Evolutionary conservation across 2,888 invertebrate genomes (phyloP).

Genomic region (Nineta flava): DNA sequence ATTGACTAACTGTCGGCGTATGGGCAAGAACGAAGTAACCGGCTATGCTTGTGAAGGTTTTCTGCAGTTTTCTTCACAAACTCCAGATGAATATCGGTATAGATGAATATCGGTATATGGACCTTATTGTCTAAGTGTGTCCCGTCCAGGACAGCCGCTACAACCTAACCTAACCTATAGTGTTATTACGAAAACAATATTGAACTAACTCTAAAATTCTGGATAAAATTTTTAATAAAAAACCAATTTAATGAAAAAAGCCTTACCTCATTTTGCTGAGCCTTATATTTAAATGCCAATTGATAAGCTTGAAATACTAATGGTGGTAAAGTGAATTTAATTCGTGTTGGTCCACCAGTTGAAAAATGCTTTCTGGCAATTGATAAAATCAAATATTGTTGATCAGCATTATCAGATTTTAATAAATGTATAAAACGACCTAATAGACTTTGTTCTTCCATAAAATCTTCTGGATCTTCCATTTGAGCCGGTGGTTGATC

Average conservation of each 20-base stretch:
- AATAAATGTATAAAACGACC: constrained; percentile 68
- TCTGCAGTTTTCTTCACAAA: no score
- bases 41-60: no score
- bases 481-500: constrained; percentile 49
- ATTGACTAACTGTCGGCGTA: no score
- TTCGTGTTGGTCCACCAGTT: constrained; percentile 74
- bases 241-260: neutral
- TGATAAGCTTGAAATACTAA: constrained; percentile 87
- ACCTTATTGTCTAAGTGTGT: no score
- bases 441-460: constrained; percentile 87
- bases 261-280: constrained; percentile 50
- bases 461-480: constrained; percentile 82
- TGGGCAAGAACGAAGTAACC: no score
- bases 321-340: constrained; percentile 85
- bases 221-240: neutral
- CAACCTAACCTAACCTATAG: no score
- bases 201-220: neutral
- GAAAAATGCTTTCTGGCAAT: constrained; percentile 79
- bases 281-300: constrained; percentile 70
- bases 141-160: no score
- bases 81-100: no score
- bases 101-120: no score
- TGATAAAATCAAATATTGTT: constrained; percentile 81
- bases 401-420: constrained; percentile 63
- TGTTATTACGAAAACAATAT: no score